Evolutionary conservation across 2,113 vertebrate species (phyloP).

Genomic region (Eretmochelys imbricata): DNA sequence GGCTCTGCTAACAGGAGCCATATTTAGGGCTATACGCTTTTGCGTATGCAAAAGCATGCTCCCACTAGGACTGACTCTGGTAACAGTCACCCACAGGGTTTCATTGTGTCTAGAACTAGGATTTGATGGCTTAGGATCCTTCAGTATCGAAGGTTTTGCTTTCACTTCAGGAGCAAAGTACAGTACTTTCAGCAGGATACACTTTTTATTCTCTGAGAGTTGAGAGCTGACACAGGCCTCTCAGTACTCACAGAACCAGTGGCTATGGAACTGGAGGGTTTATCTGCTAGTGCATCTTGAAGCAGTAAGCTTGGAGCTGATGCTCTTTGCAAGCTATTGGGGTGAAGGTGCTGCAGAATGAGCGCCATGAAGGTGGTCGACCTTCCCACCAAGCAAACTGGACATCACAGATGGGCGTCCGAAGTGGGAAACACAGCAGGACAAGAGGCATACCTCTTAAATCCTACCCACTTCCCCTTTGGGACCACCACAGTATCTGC

Average conservation of each 20-base stretch:
- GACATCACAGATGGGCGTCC: background rate
- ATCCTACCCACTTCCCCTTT: background rate
- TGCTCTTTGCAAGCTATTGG: background rate
- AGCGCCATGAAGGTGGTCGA: background rate
- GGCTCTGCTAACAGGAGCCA: background rate
- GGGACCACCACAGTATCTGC: background rate
- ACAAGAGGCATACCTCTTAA: background rate
- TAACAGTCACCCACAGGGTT: background rate
- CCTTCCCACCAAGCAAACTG: background rate
- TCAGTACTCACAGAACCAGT: background rate
- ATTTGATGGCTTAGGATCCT: background rate
- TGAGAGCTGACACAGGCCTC: background rate
- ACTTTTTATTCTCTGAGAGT: background rate
- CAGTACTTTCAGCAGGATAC: fast-evolving
- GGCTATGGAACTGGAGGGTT: fast-evolving
- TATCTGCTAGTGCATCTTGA: background rate
- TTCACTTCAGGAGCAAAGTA: background rate
- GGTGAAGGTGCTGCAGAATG: background rate
- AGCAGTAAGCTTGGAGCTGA: background rate
- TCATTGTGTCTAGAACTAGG: background rate
- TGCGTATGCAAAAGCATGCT: background rate
- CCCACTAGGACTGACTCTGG: background rate
- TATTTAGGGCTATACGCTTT: background rate
- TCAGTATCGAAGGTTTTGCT: background rate
- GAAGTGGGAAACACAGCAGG: background rate